These are phyloP conservation scores for Pterocles orientalis DNA, from an alignment of 2,113 vertebrate species.

Conservation along the genomic window DNA sequence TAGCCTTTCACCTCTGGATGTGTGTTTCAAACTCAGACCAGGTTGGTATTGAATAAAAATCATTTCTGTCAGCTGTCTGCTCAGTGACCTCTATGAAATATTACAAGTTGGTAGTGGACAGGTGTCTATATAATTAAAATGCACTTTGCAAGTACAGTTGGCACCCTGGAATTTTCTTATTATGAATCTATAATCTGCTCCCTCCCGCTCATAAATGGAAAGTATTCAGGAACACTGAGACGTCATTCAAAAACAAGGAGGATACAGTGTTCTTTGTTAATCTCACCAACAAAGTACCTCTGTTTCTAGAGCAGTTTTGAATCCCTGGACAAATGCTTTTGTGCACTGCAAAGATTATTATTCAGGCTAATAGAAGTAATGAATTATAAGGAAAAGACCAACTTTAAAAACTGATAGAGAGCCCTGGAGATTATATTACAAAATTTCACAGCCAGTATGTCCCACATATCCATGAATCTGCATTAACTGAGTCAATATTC, in stretches of 20 bases:
- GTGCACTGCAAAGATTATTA: neutral
- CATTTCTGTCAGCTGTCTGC: slow-evolving; percentile 16
- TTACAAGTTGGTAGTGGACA: slow-evolving; percentile 38
- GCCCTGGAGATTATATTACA: neutral
- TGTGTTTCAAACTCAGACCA: neutral
- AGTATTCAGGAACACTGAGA: slow-evolving; percentile 8
- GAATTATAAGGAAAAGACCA: neutral
- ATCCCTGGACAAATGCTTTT: neutral
- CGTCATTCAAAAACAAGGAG: slow-evolving; percentile 3
- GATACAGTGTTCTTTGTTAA: slow-evolving; percentile 6
- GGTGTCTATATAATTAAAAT: slow-evolving; percentile 61
- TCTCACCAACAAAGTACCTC: slow-evolving; percentile 11
- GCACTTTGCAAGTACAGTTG: slow-evolving; percentile 18
- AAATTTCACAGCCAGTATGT: neutral
- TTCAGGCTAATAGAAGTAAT: neutral
- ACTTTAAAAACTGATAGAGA: neutral
- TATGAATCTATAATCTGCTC: neutral
- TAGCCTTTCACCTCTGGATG: neutral
- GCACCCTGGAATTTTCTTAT: slow-evolving; percentile 44
- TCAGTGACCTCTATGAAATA: slow-evolving; percentile 35
- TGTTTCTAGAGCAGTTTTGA: neutral
- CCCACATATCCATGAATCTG: neutral
- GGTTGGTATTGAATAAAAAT: neutral
- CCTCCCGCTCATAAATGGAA: neutral
- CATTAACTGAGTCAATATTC: neutral